Percentiles rank a stretch among this genome's conserved stretches.
Conservation (phyloP, 2,888 invertebrate species). For the Alsophila aescularia region DNA sequence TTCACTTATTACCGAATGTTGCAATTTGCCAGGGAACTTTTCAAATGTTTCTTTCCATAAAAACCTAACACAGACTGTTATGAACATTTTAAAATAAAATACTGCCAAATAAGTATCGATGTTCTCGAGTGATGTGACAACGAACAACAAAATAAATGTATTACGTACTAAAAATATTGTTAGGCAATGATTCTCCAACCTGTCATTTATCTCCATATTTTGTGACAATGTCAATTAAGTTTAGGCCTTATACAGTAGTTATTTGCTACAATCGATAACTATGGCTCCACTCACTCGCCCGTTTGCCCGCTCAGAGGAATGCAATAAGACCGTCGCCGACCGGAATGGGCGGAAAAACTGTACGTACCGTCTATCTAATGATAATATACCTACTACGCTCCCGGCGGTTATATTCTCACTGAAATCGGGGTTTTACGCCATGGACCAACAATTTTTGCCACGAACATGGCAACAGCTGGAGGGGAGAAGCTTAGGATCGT, state of each 20-base stretch:
- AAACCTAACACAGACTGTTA: too few relatives aligned
- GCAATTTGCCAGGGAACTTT: too few relatives aligned
- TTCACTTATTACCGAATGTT: too few relatives aligned
- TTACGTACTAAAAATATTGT: too few relatives aligned
- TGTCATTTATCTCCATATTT: too few relatives aligned
- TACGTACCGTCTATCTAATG: slow-evolving; percentile 12
- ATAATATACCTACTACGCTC: slow-evolving; percentile 5
- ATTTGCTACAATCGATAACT: background rate
- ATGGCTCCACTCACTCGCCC: slow-evolving; percentile 15
- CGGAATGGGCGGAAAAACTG: slow-evolving; percentile 35
- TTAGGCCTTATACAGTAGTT: too few relatives aligned
- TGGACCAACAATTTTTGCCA: slow-evolving; percentile 8
- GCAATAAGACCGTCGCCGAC: slow-evolving; percentile 34
- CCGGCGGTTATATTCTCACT: slow-evolving; percentile 5
- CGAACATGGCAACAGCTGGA: background rate
- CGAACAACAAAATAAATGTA: too few relatives aligned
- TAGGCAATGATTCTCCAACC: too few relatives aligned
- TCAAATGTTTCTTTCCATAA: too few relatives aligned
- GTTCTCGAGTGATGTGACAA: too few relatives aligned
- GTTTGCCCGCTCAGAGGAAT: slow-evolving; percentile 28
- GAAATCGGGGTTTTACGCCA: background rate
- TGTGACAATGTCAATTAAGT: background rate
- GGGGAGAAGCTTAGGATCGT: background rate
- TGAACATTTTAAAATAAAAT: too few relatives aligned
- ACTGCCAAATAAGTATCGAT: too few relatives aligned